Base-by-base conservation (phyloP, 2,888 invertebrate genomes). In the Callosobruchus maculatus region DNA sequence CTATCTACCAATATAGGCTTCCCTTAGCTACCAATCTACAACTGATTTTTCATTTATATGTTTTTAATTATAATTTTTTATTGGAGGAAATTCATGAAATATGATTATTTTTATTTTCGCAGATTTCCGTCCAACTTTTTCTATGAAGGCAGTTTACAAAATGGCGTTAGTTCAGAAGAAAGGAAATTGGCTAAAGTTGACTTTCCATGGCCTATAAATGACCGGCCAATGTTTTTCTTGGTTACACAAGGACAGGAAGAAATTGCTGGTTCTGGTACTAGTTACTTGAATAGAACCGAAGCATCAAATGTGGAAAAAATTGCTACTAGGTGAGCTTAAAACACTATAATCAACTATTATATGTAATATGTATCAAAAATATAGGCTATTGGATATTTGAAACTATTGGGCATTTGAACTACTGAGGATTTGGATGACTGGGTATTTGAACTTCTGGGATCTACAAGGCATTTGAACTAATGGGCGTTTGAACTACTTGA, bases 111-210 rank as follows among this genome's bases (percentile, higher is more conserved):
- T 26, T 7, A 26, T 26, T 89, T 99, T 9, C 97, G 97, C 0
- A 93, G 97, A 22, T 99, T 99, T 86, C 99, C 99, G 0, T 99
- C 98, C 0, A 99, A 99, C 87, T 98, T 99, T 88, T 99, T 99
- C 88, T 99, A 99, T 84, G 99, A 99, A 85, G 99, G 99, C 0
- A 97, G 97, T 2, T 90, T 99, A 71, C 99, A 99, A 86, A 99
- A 99, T 86, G 99, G 99, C 0, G 99, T 99, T 0, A 97, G 98
- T 81, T 96, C 98, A 0, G 98, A 97, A 83, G 99, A 99, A 84
- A 90, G 99, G 9, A 94, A 95, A 78, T 88, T 98, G 77, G 88
- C 91, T 70, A 96, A 96, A 83, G 93, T 98, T 76, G 98, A 99
- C 83, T 99, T 99, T 85, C 98, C 98, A 0, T 99, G 99, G 98